Conservation (phyloP, 2,113 vertebrate species). For the Microcebus jonahi region DNA sequence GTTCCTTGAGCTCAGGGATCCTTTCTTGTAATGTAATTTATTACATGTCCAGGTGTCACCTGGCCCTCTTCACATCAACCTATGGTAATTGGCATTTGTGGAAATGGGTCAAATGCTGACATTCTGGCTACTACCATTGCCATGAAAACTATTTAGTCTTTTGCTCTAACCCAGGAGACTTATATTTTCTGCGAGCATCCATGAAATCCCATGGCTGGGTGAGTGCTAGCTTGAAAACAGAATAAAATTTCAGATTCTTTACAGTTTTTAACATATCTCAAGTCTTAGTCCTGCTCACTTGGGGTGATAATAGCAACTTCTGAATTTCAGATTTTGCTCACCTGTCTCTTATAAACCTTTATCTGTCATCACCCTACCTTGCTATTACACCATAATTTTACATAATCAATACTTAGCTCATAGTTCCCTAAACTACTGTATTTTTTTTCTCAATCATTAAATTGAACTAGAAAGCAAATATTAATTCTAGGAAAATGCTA, state of each 20-base stretch:
- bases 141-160: background rate
- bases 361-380: background rate
- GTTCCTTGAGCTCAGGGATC: background rate
- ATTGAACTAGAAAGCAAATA: background rate
- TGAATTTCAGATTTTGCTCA: background rate
- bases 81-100: background rate
- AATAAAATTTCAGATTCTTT: background rate
- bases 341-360: background rate
- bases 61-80: background rate
- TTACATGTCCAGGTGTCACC: background rate
- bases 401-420: background rate
- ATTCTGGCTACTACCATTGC: background rate
- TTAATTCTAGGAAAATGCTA: background rate
- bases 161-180: background rate
- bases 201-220: background rate
- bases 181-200: background rate
- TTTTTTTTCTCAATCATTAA: background rate
- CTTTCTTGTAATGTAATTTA: background rate
- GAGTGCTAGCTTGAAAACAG: background rate
- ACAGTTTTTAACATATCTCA: background rate
- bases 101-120: background rate
- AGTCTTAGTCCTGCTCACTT: background rate
- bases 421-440: background rate
- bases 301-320: background rate
- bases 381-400: background rate